phyloP scores from a whole-genome alignment of 2,113 vertebrate genomes.

The Phrynocephalus versicolor region DNA sequence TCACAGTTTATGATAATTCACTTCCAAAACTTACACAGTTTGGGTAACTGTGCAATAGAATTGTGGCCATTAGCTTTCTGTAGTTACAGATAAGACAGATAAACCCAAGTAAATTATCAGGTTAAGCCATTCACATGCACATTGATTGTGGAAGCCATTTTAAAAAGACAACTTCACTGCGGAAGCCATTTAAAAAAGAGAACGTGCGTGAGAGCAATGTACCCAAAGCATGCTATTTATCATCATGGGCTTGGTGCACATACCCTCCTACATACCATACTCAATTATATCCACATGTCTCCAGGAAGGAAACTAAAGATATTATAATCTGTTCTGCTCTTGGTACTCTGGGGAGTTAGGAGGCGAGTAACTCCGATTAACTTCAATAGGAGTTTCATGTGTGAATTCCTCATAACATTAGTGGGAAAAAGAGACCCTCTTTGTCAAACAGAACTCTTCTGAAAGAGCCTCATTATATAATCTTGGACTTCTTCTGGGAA shows the following conservation, averaged over 20 bases:
- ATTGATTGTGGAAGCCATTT: conserved; percentile 22
- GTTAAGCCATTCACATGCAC: conserved; percentile 13
- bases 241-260: not conserved
- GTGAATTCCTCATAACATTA: conserved; percentile 31
- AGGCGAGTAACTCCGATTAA: conserved; percentile 44
- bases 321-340: conserved; percentile 7
- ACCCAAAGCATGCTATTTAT: conserved; percentile 35
- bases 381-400: conserved; percentile 37
- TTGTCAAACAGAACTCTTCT: conserved; percentile 60
- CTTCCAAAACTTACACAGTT: no score
- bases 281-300: conserved; percentile 27
- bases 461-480: conserved; percentile 64
- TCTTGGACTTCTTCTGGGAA: conserved; percentile 54
- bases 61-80: conserved; percentile 17
- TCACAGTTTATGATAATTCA: no score
- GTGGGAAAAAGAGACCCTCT: conserved; percentile 46
- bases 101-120: conserved; percentile 29
- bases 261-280: conserved; percentile 34
- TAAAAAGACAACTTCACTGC: conserved; percentile 32
- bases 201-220: conserved; percentile 18
- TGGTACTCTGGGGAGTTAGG: conserved; percentile 1
- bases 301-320: conserved; percentile 29
- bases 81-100: conserved; percentile 41
- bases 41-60: no score
- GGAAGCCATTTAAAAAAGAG: conserved; percentile 39